Percentiles rank a stretch among this genome's conserved stretches.
These are phyloP conservation scores for Strix aluco DNA, from an alignment of 2,113 vertebrate species.

Conservation along the genomic window DNA sequence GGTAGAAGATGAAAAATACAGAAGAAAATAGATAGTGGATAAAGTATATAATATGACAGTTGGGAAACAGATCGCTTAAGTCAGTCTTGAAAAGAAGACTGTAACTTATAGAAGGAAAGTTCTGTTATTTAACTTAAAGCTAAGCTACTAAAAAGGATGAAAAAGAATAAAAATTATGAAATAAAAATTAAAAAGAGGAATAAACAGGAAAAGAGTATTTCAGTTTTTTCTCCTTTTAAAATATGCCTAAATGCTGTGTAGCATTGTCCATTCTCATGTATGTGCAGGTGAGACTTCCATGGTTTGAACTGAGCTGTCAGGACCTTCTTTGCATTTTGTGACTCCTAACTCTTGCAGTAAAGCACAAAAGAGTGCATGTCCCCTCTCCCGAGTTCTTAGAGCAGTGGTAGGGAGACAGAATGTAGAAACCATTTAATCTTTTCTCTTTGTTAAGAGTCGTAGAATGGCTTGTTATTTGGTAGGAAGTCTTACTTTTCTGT, in stretches of 20 bases:
- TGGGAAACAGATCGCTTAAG: neutral
- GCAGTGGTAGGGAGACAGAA: neutral
- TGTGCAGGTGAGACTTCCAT: neutral
- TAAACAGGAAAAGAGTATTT: neutral
- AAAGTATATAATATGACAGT: neutral
- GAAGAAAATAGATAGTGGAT: neutral
- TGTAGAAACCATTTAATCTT: neutral
- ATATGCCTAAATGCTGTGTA: neutral
- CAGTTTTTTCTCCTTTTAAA: neutral
- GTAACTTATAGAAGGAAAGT: neutral
- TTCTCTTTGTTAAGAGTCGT: neutral
- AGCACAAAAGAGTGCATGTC: accelerated
- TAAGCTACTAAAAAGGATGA: neutral
- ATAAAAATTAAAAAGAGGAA: neutral
- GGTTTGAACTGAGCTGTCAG: neutral
- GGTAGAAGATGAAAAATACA: neutral
- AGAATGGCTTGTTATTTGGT: neutral
- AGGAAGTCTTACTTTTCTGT: neutral
- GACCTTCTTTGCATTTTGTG: neutral
- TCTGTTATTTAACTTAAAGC: neutral
- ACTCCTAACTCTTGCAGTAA: neutral
- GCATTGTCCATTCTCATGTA: neutral
- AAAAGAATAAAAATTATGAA: neutral
- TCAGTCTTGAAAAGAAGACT: neutral
- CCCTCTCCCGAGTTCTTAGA: neutral